Base-by-base conservation (phyloP, 2,888 invertebrate genomes). In the Lampropteryx suffumata region DNA sequence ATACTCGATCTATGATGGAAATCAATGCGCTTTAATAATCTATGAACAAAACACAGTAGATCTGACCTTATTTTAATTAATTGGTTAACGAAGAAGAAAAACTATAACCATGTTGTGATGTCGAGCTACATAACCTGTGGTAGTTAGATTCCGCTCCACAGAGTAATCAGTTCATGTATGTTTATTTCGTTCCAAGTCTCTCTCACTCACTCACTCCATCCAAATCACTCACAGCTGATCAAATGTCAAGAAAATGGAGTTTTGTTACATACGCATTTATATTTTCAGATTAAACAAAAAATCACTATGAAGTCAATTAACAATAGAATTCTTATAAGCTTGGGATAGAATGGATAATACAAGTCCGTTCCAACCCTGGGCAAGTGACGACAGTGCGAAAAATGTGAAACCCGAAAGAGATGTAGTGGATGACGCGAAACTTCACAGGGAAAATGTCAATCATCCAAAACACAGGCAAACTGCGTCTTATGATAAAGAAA, bases 221-320 rank as follows among this genome's bases (percentile, higher is more conserved):
- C 14, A 27, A 85, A 75, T 84, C 84, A 72, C 84, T 73, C 84
- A 89, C 87, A 91, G 90, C 89, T 90, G 90, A 90, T 90, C 89
- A 83, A 90, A 89, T 86, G 90, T 89, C 89, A 89, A 83, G 87
- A 88, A 90, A 88, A 90, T 90, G 90, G 90, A 89, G 88, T 87
- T 83, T 88, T 85, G 89, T 86, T 89, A 89, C 87, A 88, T 88
- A 86, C 85, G n/a, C n/a, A n/a, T 83, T 81, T 79, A 67, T 71
- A 75, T 71, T 77, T 52, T 81, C 76, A 71, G 76, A 76, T 66
- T 75, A 74, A 73, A 73, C 79, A 77, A 80, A 82, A 65, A 73
- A 78, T 68, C 73, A 87, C 69, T 79, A 89, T 90, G 89, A 86
- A 80, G 77, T 77, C 70, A 62, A 80, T 71, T 71, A 76, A 68